Percentiles rank a stretch among this genome's conserved stretches.
Evolutionary conservation across 2,888 invertebrate species (phyloP).

Genomic region (Nomada ferruginata): DNA sequence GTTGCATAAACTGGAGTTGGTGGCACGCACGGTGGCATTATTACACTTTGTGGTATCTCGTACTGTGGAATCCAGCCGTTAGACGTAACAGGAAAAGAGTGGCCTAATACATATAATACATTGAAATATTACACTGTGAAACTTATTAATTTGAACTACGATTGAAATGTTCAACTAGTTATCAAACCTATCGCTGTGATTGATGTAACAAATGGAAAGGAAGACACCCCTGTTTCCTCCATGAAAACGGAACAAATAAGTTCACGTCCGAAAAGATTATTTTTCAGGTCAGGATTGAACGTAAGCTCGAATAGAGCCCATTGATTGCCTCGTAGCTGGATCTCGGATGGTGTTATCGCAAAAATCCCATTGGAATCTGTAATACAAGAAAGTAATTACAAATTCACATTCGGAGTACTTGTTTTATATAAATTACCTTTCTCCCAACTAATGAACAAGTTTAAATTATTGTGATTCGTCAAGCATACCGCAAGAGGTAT

Average conservation of each 20-base stretch:
- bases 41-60: constrained; percentile 75
- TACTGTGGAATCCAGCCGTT: constrained; percentile 76
- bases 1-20: constrained; percentile 78
- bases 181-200: constrained; percentile 56
- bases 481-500: constrained; percentile 69
- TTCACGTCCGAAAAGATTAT: constrained; percentile 52
- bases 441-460: constrained; percentile 74
- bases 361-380: constrained; percentile 56
- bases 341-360: constrained; percentile 34
- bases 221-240: not conserved
- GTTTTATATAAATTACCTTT: constrained; percentile 64
- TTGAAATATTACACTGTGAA: not conserved
- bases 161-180: constrained; percentile 1
- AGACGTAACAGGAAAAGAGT: constrained; percentile 67
- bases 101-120: constrained; percentile 59
- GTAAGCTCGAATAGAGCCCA: constrained; percentile 58
- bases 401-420: not conserved
- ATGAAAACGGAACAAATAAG: constrained; percentile 39
- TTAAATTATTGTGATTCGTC: constrained; percentile 70
- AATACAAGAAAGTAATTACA: not conserved
- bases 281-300: constrained; percentile 47
- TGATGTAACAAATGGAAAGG: constrained; percentile 44
- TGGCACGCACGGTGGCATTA: constrained; percentile 79
- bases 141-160: constrained; percentile 3
- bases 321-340: constrained; percentile 33